Evolutionary conservation across 2,113 vertebrate genomes (phyloP).

Genomic region (Agapornis roseicollis): DNA sequence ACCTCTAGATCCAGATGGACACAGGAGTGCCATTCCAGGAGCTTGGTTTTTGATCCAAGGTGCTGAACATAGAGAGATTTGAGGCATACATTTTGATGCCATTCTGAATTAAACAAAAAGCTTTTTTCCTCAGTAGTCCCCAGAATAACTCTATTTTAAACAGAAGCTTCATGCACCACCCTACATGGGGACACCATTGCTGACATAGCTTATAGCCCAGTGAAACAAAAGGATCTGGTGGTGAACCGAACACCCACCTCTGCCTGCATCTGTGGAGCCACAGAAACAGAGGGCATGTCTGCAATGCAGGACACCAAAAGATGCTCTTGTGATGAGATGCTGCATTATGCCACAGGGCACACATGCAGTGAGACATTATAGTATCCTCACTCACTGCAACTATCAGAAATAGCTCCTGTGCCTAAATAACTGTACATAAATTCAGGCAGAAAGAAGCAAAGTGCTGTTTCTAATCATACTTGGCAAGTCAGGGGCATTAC

Average conservation of each 20-base stretch:
- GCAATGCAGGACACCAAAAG: background rate
- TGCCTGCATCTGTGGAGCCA: background rate
- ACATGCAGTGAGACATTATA: background rate
- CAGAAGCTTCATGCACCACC: background rate
- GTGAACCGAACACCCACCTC: background rate
- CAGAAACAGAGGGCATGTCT: background rate
- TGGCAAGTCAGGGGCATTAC: background rate
- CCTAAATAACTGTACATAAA: background rate
- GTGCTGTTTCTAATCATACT: background rate
- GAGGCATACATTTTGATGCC: background rate
- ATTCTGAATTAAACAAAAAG: background rate
- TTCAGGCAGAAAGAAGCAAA: background rate
- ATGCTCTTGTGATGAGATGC: background rate
- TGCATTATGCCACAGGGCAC: background rate
- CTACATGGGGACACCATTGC: background rate
- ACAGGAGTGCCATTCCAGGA: background rate
- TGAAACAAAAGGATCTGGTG: background rate
- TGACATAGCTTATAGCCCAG: background rate
- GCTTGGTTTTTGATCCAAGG: background rate
- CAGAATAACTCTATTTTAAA: background rate
- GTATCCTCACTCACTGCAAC: background rate
- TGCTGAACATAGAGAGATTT: background rate
- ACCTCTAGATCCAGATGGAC: rapidly evolving
- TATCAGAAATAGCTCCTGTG: background rate
- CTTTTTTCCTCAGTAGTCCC: background rate